Percentiles rank a stretch among this genome's conserved stretches.
Evolutionary conservation across 2,113 vertebrate species (phyloP).

Genomic region (Zosterops japonicus): DNA sequence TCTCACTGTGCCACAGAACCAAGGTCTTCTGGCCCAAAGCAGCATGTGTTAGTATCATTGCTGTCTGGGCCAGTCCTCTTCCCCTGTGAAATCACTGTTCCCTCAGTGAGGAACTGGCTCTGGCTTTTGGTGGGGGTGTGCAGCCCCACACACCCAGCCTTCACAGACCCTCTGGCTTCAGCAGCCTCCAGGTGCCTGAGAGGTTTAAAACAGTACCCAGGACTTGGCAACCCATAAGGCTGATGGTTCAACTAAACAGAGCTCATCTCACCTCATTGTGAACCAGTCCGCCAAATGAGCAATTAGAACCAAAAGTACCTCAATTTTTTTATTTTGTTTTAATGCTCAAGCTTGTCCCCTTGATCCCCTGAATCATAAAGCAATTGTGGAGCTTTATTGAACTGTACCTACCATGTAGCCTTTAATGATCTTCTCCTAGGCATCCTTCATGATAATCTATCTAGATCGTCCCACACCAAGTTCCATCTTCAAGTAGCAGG

Average conservation of each 20-base stretch:
- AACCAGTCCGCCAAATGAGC: neutral
- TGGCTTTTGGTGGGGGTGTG: neutral
- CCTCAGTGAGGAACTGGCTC: accelerated
- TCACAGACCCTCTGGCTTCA: neutral
- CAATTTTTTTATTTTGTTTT: neutral
- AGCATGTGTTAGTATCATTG: neutral
- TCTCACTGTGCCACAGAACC: accelerated
- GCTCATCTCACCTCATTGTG: neutral
- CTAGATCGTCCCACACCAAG: neutral
- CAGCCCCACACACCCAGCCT: neutral
- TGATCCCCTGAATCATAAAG: neutral
- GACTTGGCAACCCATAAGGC: neutral
- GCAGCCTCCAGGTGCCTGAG: neutral
- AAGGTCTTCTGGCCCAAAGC: neutral
- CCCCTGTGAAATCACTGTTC: neutral
- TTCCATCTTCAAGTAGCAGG: neutral
- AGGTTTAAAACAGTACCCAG: neutral
- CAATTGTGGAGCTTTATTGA: neutral
- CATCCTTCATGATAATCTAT: neutral
- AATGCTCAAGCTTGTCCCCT: neutral
- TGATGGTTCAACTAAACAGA: neutral
- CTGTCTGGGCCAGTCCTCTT: neutral
- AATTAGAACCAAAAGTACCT: neutral
- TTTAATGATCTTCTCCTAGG: neutral
- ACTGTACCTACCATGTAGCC: neutral